Conservation (phyloP, 2,797 vertebrate species). For the Lacerta agilis region DNA sequence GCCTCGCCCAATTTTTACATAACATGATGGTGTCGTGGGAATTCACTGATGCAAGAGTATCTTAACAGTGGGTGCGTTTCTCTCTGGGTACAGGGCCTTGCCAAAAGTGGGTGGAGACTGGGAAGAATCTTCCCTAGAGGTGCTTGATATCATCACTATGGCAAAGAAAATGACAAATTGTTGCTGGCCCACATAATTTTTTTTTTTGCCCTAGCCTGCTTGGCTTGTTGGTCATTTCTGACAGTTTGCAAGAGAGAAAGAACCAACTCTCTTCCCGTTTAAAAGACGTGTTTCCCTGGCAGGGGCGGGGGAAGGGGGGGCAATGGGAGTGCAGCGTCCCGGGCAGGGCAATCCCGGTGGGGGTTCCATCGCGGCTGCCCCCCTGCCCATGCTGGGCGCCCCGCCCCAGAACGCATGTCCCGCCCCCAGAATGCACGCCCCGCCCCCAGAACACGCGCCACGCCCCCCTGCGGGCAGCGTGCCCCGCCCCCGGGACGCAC, state of each 20-base stretch:
- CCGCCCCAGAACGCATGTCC: no score
- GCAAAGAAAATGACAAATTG: not conserved
- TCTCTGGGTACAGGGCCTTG: not conserved
- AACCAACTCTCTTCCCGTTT: not conserved
- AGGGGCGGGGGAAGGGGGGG: no score
- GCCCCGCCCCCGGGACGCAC: no score
- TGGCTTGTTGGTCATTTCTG: not conserved
- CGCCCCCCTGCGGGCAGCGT: no score
- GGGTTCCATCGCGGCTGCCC: no score
- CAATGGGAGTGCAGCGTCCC: no score
- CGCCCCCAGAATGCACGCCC: no score
- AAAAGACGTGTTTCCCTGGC: not conserved
- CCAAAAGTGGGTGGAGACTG: not conserved
- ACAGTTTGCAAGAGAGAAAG: not conserved
- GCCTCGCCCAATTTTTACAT: not conserved
- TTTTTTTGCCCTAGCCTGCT: not conserved
- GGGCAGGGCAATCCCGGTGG: no score
- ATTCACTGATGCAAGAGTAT: not conserved
- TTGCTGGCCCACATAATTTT: not conserved
- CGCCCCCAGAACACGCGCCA: no score
- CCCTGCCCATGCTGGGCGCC: no score
- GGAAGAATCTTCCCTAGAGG: not conserved
- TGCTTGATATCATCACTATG: not conserved
- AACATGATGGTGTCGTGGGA: not conserved
- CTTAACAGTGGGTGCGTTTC: not conserved